Conservation (phyloP, 2,797 vertebrate genomes). For the Pelobates cultripes region DNA sequence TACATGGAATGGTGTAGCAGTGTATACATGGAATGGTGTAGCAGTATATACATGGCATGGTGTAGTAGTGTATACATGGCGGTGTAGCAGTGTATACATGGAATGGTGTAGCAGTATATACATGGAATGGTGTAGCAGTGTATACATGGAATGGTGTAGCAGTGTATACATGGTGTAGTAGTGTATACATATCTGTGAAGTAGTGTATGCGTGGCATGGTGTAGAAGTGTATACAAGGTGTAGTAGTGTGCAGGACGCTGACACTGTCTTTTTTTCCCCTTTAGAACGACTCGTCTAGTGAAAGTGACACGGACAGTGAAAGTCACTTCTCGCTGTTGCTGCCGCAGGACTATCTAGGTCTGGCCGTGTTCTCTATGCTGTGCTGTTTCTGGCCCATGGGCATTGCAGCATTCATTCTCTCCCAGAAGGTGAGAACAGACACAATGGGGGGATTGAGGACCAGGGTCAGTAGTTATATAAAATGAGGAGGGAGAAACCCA, state of each 20-base stretch:
- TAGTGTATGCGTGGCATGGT: neutral
- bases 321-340: slow-evolving; percentile 81
- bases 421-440: slow-evolving; percentile 81
- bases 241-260: neutral
- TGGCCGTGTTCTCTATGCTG: slow-evolving; percentile 91
- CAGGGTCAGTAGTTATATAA: neutral
- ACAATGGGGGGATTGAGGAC: neutral
- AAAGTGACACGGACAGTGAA: slow-evolving; percentile 50
- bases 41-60: neutral
- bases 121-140: neutral
- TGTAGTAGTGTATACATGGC: neutral
- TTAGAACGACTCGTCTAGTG: slow-evolving; percentile 75
- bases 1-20: neutral
- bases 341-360: slow-evolving; percentile 85
- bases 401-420: slow-evolving; percentile 88
- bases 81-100: neutral
- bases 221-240: neutral
- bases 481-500: neutral
- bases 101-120: neutral
- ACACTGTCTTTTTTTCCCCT: slow-evolving; percentile 1
- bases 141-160: neutral
- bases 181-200: neutral
- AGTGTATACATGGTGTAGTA: neutral
- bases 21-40: neutral
- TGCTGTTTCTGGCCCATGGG: slow-evolving; percentile 93